These are phyloP conservation scores for Virgularia gustaviana DNA, from an alignment of 92 coral and sea anemone species.

Conservation along the genomic window DNA sequence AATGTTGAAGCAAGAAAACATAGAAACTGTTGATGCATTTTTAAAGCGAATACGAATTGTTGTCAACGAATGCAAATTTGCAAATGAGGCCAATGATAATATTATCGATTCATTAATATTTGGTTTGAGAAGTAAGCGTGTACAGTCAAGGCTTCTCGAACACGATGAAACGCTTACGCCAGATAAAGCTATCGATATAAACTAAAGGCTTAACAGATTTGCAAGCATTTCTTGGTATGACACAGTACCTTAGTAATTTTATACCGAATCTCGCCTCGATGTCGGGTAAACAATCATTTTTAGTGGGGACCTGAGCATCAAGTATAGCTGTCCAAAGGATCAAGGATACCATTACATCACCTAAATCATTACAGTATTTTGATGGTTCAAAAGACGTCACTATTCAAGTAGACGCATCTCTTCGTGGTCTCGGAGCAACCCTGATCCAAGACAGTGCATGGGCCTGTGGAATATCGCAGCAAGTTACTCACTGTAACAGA, in stretches of 20 bases:
- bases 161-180: background rate
- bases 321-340: background rate
- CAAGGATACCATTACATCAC: constrained; percentile 4
- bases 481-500: constrained; percentile 15
- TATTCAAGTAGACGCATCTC: constrained; percentile 21
- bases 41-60: constrained; percentile 56
- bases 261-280: background rate
- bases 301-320: constrained; percentile 9
- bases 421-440: constrained; percentile 20
- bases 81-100: constrained; percentile 42
- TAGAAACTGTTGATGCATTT: constrained; percentile 59
- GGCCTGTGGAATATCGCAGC: constrained; percentile 20
- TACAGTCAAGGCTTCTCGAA: constrained; percentile 35
- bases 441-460: background rate
- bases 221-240: background rate
- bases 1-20: constrained; percentile 52
- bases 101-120: constrained; percentile 54
- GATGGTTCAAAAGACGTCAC: constrained; percentile 6
- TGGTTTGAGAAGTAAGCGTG: constrained; percentile 47
- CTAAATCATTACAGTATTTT: constrained; percentile 8
- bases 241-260: constrained; percentile 10
- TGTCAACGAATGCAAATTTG: constrained; percentile 55
- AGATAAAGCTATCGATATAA: too few relatives aligned
- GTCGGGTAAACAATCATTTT: background rate
- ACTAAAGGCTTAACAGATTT: background rate